These are phyloP conservation scores for Micrastur ruficollis DNA, from an alignment of 2,797 vertebrate genomes.

Conservation along the genomic window DNA sequence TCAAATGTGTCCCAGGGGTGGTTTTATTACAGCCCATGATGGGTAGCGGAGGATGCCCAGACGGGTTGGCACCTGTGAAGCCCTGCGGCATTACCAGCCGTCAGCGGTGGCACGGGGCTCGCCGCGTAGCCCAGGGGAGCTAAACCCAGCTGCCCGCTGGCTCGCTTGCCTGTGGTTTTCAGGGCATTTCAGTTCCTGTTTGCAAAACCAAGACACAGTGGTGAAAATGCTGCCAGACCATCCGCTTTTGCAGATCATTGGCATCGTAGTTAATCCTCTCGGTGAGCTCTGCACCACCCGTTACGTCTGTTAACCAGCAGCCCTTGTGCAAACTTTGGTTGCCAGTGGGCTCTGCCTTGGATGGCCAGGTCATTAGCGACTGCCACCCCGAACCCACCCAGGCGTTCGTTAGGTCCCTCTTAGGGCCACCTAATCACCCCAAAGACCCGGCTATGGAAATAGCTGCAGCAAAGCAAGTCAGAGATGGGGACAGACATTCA, in stretches of 20 bases:
- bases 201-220: background rate
- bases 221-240: background rate
- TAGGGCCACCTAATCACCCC: background rate
- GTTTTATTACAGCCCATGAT: background rate
- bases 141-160: fast-evolving
- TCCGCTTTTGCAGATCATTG: background rate
- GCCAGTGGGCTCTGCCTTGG: background rate
- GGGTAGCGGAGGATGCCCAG: background rate
- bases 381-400: background rate
- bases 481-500: background rate
- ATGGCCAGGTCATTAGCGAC: fast-evolving
- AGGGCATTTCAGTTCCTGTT: background rate
- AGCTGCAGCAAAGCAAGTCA: background rate
- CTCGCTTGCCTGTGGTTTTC: background rate
- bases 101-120: fast-evolving
- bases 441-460: background rate
- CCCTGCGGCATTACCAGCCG: fast-evolving
- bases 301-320: background rate
- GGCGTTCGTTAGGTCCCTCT: background rate
- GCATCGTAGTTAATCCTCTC: fast-evolving
- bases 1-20: too few relatives aligned
- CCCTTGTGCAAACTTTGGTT: background rate
- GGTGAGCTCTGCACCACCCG: fast-evolving
- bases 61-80: background rate
- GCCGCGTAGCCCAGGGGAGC: fast-evolving